Base-by-base conservation (phyloP, 2,113 vertebrate species). In the Syrmaticus mikado region DNA sequence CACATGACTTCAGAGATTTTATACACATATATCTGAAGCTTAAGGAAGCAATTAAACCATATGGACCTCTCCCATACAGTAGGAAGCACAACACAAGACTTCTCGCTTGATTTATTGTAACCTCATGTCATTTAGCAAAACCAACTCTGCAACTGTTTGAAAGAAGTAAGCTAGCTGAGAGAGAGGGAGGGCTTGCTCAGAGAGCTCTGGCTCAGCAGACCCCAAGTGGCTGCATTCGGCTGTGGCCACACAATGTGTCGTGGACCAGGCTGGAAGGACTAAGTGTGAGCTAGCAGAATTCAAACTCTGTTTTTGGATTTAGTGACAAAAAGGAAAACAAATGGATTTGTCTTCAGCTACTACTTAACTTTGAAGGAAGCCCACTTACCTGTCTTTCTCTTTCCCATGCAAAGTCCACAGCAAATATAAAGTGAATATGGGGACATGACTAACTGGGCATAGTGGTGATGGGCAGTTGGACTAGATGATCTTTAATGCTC, bases 71-170 rank as follows among this genome's bases (percentile, higher is more conserved):
- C 93, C 85, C 84, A 62, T 94, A 82, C 92, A 88, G 92, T 93
- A 95, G 91, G 87, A 88, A 88, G 85, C 70, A 86, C 40, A 95
- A 66, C 74, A 93, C 70, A 82, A 68, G 90, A 86, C 72, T 91
- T 90, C 61, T 92, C 80, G 75, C 85, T 96, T 94, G 93, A 97
- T 95, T 97, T 95, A 95, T 95, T 96, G 90, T 79, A 94, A 97
- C 94, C 91, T 92, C 48, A 86, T 88, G 92, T 91, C 80, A 83
- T 82, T 73, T 86, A 95, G 83, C 73, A 96, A 97, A 97, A 95
- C 85, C 80, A 92, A 73, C 93, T 94, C 71, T 75, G 77, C 53
- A 90, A 82, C 94, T 58, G 68, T 94, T 89, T 86, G 87, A 86
- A 94, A 70, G 93, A 93, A 86, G 50, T 43, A 78, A 94, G 57